A percentile compares a stretch with the other conserved stretches of the same genome.
phyloP scores from a whole-genome alignment of 1,140 invertebrate genomes.

The Bombus terrestris region DNA sequence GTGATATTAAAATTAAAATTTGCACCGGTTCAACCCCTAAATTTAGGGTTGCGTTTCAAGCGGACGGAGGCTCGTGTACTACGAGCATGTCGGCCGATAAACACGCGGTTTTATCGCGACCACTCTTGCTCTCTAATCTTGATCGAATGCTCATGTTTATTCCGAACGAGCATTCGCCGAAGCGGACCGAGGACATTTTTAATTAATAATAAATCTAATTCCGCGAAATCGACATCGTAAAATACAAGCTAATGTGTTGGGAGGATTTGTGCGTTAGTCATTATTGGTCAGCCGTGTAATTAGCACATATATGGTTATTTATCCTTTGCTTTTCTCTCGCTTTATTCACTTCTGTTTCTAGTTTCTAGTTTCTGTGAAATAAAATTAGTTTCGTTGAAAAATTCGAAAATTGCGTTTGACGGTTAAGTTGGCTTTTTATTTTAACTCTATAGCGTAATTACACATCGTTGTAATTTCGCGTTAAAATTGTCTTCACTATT shows the following conservation, averaged over 20 bases:
- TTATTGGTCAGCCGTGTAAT: too few species aligned
- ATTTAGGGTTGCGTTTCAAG: constrained; percentile 39
- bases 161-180: background rate
- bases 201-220: constrained; percentile 12
- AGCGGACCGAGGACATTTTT: constrained; percentile 1
- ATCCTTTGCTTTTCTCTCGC: too few species aligned
- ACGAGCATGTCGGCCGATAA: constrained; percentile 26
- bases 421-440: too few species aligned
- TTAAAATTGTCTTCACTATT: too few species aligned
- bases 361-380: too few species aligned
- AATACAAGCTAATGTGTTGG: background rate
- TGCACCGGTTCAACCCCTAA: constrained; percentile 24
- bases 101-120: constrained; percentile 26
- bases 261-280: too few species aligned
- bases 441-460: too few species aligned
- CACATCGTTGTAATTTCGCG: too few species aligned
- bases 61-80: constrained; percentile 9
- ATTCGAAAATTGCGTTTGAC: too few species aligned
- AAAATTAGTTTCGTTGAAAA: too few species aligned
- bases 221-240: background rate
- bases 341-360: too few species aligned
- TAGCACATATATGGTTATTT: too few species aligned
- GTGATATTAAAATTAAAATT: constrained; percentile 52
- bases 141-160: constrained; percentile 4
- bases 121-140: constrained; percentile 22